Evolutionary conservation across 2,113 vertebrate genomes (phyloP), one percentile per base, ranked within the genome.

Genomic region (Crotalus tigris): DNA sequence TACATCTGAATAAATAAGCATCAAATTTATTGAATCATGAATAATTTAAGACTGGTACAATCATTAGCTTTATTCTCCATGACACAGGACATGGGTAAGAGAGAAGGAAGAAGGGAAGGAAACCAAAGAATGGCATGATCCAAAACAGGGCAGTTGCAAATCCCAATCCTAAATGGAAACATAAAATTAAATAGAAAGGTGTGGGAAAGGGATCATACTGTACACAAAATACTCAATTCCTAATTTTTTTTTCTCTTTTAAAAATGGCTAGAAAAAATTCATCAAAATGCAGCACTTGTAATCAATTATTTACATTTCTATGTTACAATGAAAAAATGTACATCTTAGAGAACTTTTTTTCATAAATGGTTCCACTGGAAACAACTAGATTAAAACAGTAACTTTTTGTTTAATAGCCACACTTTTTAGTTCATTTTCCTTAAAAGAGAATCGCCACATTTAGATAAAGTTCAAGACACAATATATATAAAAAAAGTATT

Each of bases 31-130:
- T 99, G 98, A 98, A 98, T 99, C 98, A 98, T 98, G 98, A 98
- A 99, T 99, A 99, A 99, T 98, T 99, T 99, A 99, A 99, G 98
- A 99, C 98, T 98, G 98, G 98, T 98, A 99, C 98, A 99, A 98
- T 98, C 98, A 98, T 98, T 98, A 98, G 97, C 97, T 98, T 98
- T 97, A 97, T 98, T 98, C 97, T 98, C 98, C 95, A 97, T 98
- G 97, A 97, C 96, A 96, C 87, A 93, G 96, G 10, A 95, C 58
- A 0, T 57, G 24, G 91, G 59, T n/a, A 17, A 46, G 46, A 5
- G 46, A 59, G 89, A 29, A 51, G 5, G 57, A 9, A 33, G 46
- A 44, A 69, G 57, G 85, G 91, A 93, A 92, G 94, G 0, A 0
- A 90, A 92, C 55, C 92, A 15, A 94, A 91, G 94, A 88, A 92